A percentile compares a stretch with the other conserved stretches of the same genome.
These are phyloP conservation scores for Cyclargus thomasi DNA, from an alignment of 1,140 invertebrate species.

Conservation along the genomic window DNA sequence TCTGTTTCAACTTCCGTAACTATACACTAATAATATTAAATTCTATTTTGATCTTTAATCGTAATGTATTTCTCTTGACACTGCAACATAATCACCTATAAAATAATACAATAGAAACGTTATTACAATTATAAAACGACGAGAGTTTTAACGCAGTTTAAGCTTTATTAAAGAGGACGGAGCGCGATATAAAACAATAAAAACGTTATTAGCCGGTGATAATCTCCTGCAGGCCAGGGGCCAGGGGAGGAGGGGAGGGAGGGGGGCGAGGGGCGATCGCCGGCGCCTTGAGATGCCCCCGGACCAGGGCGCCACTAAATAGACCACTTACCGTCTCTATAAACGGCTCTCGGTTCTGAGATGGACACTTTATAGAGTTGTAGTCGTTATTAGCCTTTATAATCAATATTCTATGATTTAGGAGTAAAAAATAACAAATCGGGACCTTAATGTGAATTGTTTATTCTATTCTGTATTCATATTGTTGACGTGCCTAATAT, in stretches of 20 bases:
- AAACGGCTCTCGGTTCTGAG: background rate
- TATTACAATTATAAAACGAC: background rate
- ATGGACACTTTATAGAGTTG: background rate
- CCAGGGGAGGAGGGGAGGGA: background rate
- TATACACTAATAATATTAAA: too few species aligned
- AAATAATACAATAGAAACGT: background rate
- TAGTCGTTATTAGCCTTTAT: background rate
- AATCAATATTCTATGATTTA: background rate
- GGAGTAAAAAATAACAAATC: too few species aligned
- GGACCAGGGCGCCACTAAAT: background rate
- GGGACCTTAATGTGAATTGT: too few species aligned
- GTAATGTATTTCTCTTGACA: too few species aligned
- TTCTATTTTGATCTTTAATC: too few species aligned
- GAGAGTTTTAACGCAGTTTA: constrained; percentile 13
- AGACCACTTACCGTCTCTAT: background rate
- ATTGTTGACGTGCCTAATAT: too few species aligned
- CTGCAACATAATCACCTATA: background rate
- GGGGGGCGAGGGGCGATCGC: background rate
- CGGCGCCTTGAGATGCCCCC: constrained; percentile 12
- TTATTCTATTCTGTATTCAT: too few species aligned
- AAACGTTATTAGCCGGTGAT: constrained; percentile 17
- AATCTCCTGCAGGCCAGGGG: background rate
- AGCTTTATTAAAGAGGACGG: background rate
- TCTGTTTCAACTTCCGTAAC: too few species aligned
- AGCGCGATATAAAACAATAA: constrained; percentile 20